phyloP scores from a whole-genome alignment of 2,797 vertebrate species.

The Alauda arvensis region DNA sequence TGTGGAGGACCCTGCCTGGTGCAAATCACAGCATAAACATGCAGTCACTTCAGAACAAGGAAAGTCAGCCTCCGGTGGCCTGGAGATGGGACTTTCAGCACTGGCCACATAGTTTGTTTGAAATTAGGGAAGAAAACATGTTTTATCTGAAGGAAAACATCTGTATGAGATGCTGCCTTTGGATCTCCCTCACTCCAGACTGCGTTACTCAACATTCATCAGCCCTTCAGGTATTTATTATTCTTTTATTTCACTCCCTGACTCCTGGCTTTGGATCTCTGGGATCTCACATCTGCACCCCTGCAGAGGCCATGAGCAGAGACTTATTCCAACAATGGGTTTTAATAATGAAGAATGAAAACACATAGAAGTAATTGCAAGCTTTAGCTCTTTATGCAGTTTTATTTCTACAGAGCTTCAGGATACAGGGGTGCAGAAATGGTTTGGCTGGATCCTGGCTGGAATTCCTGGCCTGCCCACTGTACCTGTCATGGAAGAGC shows the following conservation, averaged over 20 bases:
- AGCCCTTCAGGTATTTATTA: background rate
- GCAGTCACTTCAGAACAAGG: background rate
- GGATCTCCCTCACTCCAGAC: background rate
- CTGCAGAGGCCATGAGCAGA: accelerated
- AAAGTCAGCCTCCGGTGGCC: background rate
- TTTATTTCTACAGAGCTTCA: background rate
- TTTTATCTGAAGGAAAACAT: background rate
- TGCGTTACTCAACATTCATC: background rate
- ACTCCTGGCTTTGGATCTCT: background rate
- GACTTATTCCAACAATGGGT: accelerated
- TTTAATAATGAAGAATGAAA: background rate
- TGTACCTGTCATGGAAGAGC: background rate
- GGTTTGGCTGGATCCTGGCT: background rate
- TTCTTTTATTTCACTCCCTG: background rate
- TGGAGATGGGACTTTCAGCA: background rate
- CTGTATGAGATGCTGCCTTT: background rate
- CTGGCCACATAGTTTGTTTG: background rate
- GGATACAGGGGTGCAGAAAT: background rate
- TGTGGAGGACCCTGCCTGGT: background rate
- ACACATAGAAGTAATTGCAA: background rate
- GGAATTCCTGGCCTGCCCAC: background rate
- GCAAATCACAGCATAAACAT: background rate
- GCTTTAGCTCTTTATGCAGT: background rate
- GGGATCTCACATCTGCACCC: background rate
- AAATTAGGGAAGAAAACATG: background rate